A percentile compares a stretch with the other conserved stretches of the same genome.
Evolutionary conservation across 2,113 vertebrate genomes (phyloP).

Genomic region (Rhegmatorhina hoffmannsi): DNA sequence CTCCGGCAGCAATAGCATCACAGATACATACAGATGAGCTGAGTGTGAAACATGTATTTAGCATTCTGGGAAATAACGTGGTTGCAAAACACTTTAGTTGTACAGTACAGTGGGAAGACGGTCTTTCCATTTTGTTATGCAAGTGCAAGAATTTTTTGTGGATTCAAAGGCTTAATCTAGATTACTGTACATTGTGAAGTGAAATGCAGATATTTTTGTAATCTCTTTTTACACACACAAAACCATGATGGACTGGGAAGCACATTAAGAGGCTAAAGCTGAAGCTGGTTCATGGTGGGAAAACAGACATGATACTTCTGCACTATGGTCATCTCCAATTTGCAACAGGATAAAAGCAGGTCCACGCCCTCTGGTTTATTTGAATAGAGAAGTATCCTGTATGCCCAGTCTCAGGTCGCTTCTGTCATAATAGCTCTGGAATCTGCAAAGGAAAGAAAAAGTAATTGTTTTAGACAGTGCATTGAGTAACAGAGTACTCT

Average conservation of each 20-base stretch:
- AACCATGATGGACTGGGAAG: neutral
- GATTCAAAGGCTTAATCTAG: neutral
- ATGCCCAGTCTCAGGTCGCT: neutral
- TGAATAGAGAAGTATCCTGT: neutral
- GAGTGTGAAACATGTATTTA: neutral
- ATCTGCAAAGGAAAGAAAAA: neutral
- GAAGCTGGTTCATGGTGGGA: neutral
- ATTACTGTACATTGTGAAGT: neutral
- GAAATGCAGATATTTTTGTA: neutral
- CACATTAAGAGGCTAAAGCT: neutral
- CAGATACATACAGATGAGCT: neutral
- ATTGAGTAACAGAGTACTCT: neutral
- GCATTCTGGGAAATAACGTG: neutral
- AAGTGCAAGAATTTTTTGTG: neutral
- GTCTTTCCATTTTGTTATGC: neutral
- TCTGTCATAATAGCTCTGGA: neutral
- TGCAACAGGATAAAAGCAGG: neutral
- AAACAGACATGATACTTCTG: neutral
- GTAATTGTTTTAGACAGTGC: neutral
- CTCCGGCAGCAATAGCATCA: neutral
- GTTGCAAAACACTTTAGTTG: neutral
- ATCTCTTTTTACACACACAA: neutral
- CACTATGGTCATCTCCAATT: neutral
- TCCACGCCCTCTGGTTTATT: neutral
- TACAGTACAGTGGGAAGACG: neutral